Evolutionary conservation across 2,888 invertebrate genomes (phyloP), one percentile per base, ranked within the genome.

Genomic region (Ferrisia virgata): DNA sequence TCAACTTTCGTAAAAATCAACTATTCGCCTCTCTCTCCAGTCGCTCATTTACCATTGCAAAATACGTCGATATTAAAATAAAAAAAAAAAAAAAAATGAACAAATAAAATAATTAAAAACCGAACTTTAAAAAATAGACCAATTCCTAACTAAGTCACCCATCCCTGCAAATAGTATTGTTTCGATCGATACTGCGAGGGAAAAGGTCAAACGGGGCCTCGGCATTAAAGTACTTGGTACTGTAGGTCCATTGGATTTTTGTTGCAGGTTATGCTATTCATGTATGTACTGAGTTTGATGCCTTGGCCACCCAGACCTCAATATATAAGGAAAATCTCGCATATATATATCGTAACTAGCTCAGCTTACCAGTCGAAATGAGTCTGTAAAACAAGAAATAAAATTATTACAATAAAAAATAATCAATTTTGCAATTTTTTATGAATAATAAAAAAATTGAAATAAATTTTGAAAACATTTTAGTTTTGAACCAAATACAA

Each of bases 141-240:
- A n/a, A n/a, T n/a, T n/a, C n/a, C n/a, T n/a, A n/a, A n/a, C n/a
- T n/a, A n/a, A n/a, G n/a, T n/a, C n/a, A n/a, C n/a, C n/a, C n/a
- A n/a, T n/a, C n/a, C n/a, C n/a, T n/a, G n/a, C n/a, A n/a, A n/a
- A n/a, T n/a, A n/a, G n/a, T n/a, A n/a, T n/a, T n/a, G n/a, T n/a
- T n/a, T 18, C 9, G 47, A 18, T 18, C 18, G 8, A 47, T 47
- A 47, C 4, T 11, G 13, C 40, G 47, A 0, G 31, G 47, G 43
- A 81, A 81, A 81, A 53, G 81, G 81, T 81, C 81, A 81, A 33
- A 81, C 31, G 81, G 81, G 58, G 81, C 81, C 81, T 31, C 31
- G 33, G 81, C 81, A 81, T 53, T 53, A 81, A 53, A 81, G 81
- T 81, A 81, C 81, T 81, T 81, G 81, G 81, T 81, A 81, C 81